phyloP scores from a whole-genome alignment of 2,113 vertebrate species.

The Opisthocomus hoazin region DNA sequence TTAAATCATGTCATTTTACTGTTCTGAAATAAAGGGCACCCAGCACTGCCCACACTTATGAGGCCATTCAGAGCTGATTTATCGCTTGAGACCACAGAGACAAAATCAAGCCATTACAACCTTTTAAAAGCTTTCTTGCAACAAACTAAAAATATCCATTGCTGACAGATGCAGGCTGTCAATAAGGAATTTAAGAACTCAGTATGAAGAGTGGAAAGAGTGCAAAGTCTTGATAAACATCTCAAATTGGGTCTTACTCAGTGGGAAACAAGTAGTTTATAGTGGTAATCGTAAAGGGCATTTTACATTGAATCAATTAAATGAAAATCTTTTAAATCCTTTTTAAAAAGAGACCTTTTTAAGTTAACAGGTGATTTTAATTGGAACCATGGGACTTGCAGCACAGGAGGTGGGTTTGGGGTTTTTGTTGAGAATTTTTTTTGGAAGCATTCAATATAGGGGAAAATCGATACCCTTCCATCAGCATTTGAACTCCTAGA shows the following conservation, averaged over 20 bases:
- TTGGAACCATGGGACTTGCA: slow-evolving; percentile 87
- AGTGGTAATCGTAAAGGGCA: slow-evolving; percentile 92
- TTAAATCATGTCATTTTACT: background rate
- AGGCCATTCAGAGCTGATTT: slow-evolving; percentile 27
- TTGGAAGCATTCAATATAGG: slow-evolving; percentile 73
- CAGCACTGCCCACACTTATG: background rate
- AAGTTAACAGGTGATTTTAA: slow-evolving; percentile 97
- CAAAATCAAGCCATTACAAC: slow-evolving; percentile 63
- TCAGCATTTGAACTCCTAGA: slow-evolving; percentile 75
- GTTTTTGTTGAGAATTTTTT: slow-evolving; percentile 19
- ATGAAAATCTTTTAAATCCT: slow-evolving; percentile 99
- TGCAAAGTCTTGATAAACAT: slow-evolving; percentile 93
- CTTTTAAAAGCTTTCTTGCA: slow-evolving; percentile 77
- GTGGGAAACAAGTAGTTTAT: slow-evolving; percentile 87
- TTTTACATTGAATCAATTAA: slow-evolving; percentile 93
- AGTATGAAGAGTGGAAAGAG: slow-evolving; percentile 88
- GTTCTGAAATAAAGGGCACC: background rate
- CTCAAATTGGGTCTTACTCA: slow-evolving; percentile 99
- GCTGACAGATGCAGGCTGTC: slow-evolving; percentile 81
- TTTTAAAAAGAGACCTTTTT: slow-evolving; percentile 94
- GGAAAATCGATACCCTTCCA: slow-evolving; percentile 79
- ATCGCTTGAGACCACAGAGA: slow-evolving; percentile 3
- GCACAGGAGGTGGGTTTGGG: slow-evolving; percentile 49
- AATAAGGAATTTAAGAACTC: slow-evolving; percentile 82
- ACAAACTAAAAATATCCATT: slow-evolving; percentile 77